Evolutionary conservation across 1,140 invertebrate genomes (phyloP).

Genomic region (Macrobrachium rosenbergii): DNA sequence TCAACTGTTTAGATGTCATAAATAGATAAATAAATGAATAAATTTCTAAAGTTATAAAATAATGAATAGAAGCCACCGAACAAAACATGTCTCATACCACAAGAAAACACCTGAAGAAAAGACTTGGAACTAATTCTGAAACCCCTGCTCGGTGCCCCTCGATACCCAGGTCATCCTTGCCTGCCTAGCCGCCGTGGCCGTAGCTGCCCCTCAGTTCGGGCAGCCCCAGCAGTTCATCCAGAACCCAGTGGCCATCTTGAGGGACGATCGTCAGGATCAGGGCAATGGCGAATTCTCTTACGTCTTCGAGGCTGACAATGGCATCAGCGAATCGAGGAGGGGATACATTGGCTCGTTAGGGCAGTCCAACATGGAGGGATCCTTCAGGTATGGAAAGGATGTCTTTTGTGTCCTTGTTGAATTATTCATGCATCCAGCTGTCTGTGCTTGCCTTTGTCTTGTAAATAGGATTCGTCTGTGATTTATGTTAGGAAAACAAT

Average conservation of each 20-base stretch:
- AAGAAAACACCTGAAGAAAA: no score
- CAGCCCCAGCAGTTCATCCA: not conserved
- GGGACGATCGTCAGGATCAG: conserved; percentile 35
- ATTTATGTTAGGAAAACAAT: not conserved
- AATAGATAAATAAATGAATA: no score
- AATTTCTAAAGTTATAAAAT: no score
- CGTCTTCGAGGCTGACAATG: conserved; percentile 38
- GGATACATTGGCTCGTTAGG: conserved; percentile 12
- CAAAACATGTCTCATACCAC: no score
- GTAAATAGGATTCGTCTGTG: not conserved
- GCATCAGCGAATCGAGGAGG: not conserved
- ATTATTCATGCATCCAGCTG: no score
- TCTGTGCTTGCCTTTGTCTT: no score
- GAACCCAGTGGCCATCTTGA: conserved; percentile 5
- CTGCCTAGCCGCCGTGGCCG: conserved; percentile 38
- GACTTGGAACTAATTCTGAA: no score
- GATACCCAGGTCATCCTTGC: conserved; percentile 31
- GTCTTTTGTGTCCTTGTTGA: no score
- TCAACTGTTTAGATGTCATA: no score
- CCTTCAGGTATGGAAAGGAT: conserved; percentile 28
- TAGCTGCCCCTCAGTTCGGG: conserved; percentile 24
- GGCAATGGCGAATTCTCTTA: conserved; percentile 46
- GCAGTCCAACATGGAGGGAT: conserved; percentile 40
- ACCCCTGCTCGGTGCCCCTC: no score
- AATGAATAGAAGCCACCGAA: no score